phyloP scores from a whole-genome alignment of 2,113 vertebrate species.

The Isichthys henryi region DNA sequence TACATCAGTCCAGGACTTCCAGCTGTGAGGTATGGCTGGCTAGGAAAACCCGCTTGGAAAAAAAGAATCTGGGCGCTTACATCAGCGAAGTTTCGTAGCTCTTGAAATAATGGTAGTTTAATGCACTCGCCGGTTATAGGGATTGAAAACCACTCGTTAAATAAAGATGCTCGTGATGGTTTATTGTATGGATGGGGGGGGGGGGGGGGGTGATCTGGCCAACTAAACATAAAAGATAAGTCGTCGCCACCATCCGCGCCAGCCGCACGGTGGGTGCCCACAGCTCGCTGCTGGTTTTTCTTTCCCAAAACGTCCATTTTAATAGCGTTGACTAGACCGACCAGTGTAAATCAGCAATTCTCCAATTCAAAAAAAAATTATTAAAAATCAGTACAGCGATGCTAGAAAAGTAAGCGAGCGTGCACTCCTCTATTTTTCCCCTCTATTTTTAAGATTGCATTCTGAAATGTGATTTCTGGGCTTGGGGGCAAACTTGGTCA shows the following conservation, averaged over 20 bases:
- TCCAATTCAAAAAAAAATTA: neutral
- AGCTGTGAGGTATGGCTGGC: conserved; percentile 34
- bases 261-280: neutral
- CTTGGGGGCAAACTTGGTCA: neutral
- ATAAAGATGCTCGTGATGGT: neutral
- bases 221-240: conserved; percentile 16
- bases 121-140: neutral
- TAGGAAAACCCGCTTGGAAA: conserved; percentile 6
- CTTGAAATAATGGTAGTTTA: neutral
- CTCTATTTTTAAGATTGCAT: neutral
- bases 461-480: neutral
- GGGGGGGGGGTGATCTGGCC: neutral
- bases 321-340: neutral
- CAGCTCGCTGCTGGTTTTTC: conserved; percentile 2
- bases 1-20: conserved; percentile 42
- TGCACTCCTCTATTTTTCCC: neutral
- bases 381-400: conserved; percentile 8
- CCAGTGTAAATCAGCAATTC: neutral
- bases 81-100: neutral
- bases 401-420: neutral
- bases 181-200: neutral
- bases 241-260: conserved; percentile 15
- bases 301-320: neutral
- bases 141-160: neutral
- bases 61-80: conserved; percentile 15